Conservation (phyloP, 2,113 vertebrate species). For the Solea solea region DNA sequence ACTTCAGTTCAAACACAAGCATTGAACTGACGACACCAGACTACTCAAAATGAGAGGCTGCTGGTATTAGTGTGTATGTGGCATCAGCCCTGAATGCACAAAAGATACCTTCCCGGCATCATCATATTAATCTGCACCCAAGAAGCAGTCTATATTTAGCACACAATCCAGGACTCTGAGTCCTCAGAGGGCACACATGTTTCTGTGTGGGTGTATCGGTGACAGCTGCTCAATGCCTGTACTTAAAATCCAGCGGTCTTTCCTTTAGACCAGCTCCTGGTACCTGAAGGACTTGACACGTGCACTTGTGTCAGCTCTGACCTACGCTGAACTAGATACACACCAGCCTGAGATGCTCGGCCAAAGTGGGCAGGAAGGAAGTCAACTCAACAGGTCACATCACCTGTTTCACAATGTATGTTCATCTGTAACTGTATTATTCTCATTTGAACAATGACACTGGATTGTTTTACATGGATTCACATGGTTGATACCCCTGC, state of each 20-base stretch:
- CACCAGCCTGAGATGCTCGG: too few relatives aligned
- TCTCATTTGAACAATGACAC: background rate
- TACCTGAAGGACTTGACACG: background rate
- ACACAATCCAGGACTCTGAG: slow-evolving; percentile 51
- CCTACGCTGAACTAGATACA: background rate
- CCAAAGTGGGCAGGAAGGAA: background rate
- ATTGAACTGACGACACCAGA: too few relatives aligned
- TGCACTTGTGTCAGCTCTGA: background rate
- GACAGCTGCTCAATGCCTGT: slow-evolving; percentile 4
- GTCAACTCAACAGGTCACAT: background rate
- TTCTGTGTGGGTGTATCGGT: background rate
- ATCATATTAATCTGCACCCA: slow-evolving; percentile 59
- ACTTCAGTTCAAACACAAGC: too few relatives aligned
- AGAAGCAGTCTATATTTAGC: slow-evolving; percentile 67
- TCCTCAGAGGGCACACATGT: slow-evolving; percentile 14
- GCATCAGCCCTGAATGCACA: too few relatives aligned
- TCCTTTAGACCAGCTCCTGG: background rate
- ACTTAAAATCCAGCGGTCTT: background rate
- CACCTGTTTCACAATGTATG: background rate
- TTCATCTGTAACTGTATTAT: background rate
- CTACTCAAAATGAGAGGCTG: too few relatives aligned
- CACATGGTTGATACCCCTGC: too few relatives aligned
- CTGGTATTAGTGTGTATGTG: too few relatives aligned
- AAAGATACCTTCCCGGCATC: too few relatives aligned
- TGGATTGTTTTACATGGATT: background rate